Percentiles rank a stretch among this genome's conserved stretches.
phyloP scores from a whole-genome alignment of 2,113 vertebrate species.

The Aphyosemion australe region DNA sequence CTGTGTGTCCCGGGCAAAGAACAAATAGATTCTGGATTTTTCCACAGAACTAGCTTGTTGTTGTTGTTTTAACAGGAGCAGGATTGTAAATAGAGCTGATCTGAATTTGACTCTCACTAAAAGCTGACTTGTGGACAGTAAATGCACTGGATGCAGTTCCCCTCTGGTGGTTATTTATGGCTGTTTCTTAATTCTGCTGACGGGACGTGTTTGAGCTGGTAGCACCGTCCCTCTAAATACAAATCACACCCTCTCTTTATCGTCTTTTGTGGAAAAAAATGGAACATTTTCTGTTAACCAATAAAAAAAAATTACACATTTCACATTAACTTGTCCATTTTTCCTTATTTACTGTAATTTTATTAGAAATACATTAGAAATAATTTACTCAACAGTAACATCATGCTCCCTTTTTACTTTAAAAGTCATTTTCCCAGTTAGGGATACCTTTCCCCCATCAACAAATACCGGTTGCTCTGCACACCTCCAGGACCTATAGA shows the following conservation, averaged over 20 bases:
- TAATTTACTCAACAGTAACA: too few species aligned
- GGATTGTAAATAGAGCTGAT: conserved; percentile 22
- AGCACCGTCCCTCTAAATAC: conserved; percentile 12
- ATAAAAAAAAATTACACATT: too few species aligned
- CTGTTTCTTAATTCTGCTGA: conserved; percentile 52
- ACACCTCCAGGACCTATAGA: too few species aligned
- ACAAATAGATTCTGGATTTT: background rate
- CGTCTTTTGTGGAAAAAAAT: background rate
- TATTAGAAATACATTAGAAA: too few species aligned
- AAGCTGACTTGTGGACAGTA: conserved; percentile 33
- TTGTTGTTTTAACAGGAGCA: background rate
- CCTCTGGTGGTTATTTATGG: conserved; percentile 35
- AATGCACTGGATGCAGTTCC: conserved; percentile 39
- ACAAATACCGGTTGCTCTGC: too few species aligned
- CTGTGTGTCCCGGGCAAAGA: too few species aligned
- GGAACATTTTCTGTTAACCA: background rate
- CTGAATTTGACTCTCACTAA: conserved; percentile 24
- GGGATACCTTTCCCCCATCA: too few species aligned
- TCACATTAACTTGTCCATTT: too few species aligned
- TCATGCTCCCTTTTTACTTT: background rate
- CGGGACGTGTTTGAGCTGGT: conserved; percentile 24
- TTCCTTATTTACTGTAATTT: too few species aligned
- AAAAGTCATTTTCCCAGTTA: background rate
- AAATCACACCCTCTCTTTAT: background rate
- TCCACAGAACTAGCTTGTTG: background rate